A percentile compares a stretch with the other conserved stretches of the same genome.
phyloP scores from a whole-genome alignment of 2,888 invertebrate genomes.

The Synanthedon formicaeformis region DNA sequence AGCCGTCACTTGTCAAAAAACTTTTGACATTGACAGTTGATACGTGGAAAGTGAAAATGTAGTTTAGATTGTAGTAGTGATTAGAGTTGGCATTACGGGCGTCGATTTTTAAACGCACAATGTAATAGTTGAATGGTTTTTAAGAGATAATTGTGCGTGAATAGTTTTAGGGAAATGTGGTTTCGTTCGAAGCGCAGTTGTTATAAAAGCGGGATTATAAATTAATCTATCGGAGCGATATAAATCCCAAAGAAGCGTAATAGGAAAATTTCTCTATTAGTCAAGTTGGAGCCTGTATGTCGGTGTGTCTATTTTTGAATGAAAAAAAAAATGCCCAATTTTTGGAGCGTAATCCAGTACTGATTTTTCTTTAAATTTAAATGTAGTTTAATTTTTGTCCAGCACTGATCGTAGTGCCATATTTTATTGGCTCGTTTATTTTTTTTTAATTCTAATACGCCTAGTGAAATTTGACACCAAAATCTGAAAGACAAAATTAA shows the following conservation, averaged over 20 bases:
- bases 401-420: conserved; percentile 68
- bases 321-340: conserved; percentile 29
- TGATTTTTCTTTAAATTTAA: conserved; percentile 60
- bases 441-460: conserved; percentile 40
- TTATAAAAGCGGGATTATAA: not conserved
- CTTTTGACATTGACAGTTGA: no score
- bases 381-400: conserved; percentile 52
- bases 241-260: conserved; percentile 22
- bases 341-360: conserved; percentile 58
- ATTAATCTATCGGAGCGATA: not conserved
- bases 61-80: conserved; percentile 16
- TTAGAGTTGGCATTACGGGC: conserved; percentile 2
- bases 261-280: conserved; percentile 57
- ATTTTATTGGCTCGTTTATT: conserved; percentile 60
- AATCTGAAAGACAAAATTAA: conserved; percentile 49
- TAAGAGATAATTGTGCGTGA: not conserved
- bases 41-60: conserved; percentile 5
- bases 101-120: not conserved
- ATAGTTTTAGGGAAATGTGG: not conserved
- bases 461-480: conserved; percentile 67
- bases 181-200: not conserved
- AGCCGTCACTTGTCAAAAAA: no score
- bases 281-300: conserved; percentile 65
- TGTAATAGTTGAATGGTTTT: not conserved
- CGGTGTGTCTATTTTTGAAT: conserved; percentile 32